Base-by-base conservation (phyloP, 1,140 invertebrate species). In the Drosophila carrolli region DNA sequence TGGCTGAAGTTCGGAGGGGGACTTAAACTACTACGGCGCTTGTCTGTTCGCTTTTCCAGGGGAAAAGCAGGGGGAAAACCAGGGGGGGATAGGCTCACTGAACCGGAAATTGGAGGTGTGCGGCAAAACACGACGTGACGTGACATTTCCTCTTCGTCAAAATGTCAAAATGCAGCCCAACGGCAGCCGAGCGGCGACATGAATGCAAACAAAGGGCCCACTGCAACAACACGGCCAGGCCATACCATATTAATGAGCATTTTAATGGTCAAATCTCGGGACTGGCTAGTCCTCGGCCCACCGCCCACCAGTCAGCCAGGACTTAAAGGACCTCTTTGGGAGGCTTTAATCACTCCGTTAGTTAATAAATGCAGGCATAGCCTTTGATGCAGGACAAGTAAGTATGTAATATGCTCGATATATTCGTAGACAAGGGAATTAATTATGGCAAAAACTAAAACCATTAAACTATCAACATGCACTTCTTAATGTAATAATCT, bases 111-210 rank as follows among this genome's bases (percentile, higher is more conserved):
- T 92, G 90, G 91, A 92, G 91, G 91, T 92, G 91, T 91, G 91
- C 90, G 91, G 90, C 91, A 92, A 92, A 91, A 92, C 91, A 92
- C 90, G 88, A 92, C 91, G 90, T 91, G 91, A 91, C 91, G 88
- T 91, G 91, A 91, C 91, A 91, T 92, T 92, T 92, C 91, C 91
- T 92, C 91, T 91, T 91, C 91, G 91, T 91, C 90, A 92, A 92
- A 91, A 91, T 91, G 86, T 91, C 86, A 91, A 91, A 91, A 91
- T 90, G 78, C 78, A 81, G 51, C 75, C 62, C 56, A 76, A 51
- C 75, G 62, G 53, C 74, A 75, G 40, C 74, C 70, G 46, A 46
- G 46, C 57, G 55, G 40, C 77, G 72, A 81, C 78, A 81, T 70
- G 78, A 71, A 81, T 54, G 73, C 73, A 81, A 81, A 81, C 73